Base-by-base conservation (phyloP, 2,113 vertebrate genomes). In the Gallinago jamesoni region DNA sequence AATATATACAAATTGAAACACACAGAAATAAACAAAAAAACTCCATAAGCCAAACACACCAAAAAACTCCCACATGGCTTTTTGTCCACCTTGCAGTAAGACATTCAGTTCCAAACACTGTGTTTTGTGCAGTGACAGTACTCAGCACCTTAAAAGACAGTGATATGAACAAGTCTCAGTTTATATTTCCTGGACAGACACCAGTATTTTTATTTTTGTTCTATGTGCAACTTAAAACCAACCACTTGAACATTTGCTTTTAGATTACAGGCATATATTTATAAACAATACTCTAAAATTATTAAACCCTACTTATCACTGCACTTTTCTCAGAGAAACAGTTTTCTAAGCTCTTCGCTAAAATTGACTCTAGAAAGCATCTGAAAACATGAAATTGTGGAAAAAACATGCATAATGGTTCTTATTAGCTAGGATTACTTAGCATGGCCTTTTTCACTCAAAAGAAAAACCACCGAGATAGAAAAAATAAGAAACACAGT, bases 121-220 rank as follows among this genome's bases (percentile, higher is more conserved):
- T 11, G 25, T 85, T 95, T 68, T 66, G 45, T 28, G 59, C n/a
- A 56, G 60, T 84, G 84, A 91, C 13, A 83, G 35, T 63, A 39
- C 45, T 45, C 24, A 88, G 56, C 35, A 96, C 75, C 59, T 93
- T 87, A 87, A 84, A 94, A 94, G 80, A 64, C 0, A 87, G 47
- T 59, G 25, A 93, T 62, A 37, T 43, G 9, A 96, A 82, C 78
- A 96, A 94, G 87, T 62, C 79, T 94, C 87, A 80, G 57, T 85
- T 90, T 97, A 18, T 37, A 67, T 55, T 70, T 69, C 79, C 60
- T 50, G 27, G 47, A 57, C 9, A 93, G 23, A 45, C 76, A 84
- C 35, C 72, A 93, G 11, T 72, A 84, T 72, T 93, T 78, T 90
- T 33, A 90, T 55, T 91, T 96, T 66, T 92, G 45, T 85, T 93